Base-by-base conservation (phyloP, 2,797 vertebrate genomes). In the Argyrosomus regius region DNA sequence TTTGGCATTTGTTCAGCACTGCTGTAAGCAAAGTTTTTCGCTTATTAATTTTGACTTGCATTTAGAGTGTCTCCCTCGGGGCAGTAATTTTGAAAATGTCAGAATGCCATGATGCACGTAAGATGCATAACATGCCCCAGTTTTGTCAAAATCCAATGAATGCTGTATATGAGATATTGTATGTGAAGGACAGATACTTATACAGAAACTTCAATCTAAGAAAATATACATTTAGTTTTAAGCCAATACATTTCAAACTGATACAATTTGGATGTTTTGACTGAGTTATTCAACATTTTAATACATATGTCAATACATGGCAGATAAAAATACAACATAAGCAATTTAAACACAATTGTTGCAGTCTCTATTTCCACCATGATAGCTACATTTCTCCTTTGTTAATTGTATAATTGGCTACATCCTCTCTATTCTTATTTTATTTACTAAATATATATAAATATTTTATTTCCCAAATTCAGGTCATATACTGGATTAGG, bases 61-160 rank as follows among this genome's bases (percentile, higher is more conserved):
- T 81, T 80, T 75, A 77, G 48, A 62, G 74, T 69, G 43, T 72
- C 50, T 57, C 76, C 75, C 88, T 77, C 24, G 31, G 63, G 84
- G 77, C 69, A 17, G 11, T 78, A 5, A 77, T 81, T 81, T 72
- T 78, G 49, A 79, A 89, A 90, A 88, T 88, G 88, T 80, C 86
- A 90, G 22, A 71, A 77, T 72, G 80, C 60, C 72, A 45, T 6
- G 64, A 80, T 83, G 82, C 70, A 69, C 39, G 16, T 77, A 35
- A 84, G 75, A 86, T 60, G 78, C 73, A 80, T 71, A 70, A 73
- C 71, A 68, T 82, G 82, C 52, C 82, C 84, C 58, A 83, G 70
- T 88, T 88, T 78, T 67, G 75, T 77, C 77, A 24, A 69, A 70
- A 65, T 71, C 57, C 66, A 80, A 2, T 56, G 58, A 68, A 13